Conservation (phyloP, 2,113 vertebrate species). For the Atherinomorus stipes region DNA sequence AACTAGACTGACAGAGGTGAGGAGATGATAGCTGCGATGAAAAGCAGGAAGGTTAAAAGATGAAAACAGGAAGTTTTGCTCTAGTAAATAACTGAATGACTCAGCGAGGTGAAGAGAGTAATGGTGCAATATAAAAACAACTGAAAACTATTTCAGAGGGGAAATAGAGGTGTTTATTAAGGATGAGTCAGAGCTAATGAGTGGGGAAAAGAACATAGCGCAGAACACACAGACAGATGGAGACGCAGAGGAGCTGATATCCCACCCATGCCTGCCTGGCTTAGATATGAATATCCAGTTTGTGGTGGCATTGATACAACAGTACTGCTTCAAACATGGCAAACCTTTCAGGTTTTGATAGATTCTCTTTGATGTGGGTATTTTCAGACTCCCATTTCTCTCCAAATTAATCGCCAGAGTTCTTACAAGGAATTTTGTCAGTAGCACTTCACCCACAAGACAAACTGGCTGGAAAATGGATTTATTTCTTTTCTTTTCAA, state of each 20-base stretch:
- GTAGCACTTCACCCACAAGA: conserved; percentile 28
- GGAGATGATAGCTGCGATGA: conserved; percentile 35
- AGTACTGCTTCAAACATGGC: conserved; percentile 35
- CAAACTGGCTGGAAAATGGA: conserved; percentile 36
- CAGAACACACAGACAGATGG: conserved; percentile 64
- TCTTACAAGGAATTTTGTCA: conserved; percentile 33
- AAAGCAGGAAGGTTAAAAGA: conserved; percentile 28
- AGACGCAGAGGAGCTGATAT: conserved; percentile 54
- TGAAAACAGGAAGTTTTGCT: conserved; percentile 36
- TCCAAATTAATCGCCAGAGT: conserved; percentile 29
- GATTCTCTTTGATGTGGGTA: conserved; percentile 45
- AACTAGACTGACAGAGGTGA: conserved; percentile 35
- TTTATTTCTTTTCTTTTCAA: conserved; percentile 32
- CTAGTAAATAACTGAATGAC: conserved; percentile 49
- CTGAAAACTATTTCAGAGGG: conserved; percentile 42
- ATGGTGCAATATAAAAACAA: conserved; percentile 50
- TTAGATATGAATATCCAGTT: conserved; percentile 61
- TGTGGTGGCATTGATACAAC: conserved; percentile 55
- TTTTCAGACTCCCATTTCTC: conserved; percentile 47
- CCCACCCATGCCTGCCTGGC: conserved; percentile 54
- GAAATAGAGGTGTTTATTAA: conserved; percentile 65
- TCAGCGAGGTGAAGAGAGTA: conserved; percentile 21
- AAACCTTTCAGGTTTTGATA: conserved; percentile 54
- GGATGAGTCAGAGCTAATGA: conserved; percentile 71
- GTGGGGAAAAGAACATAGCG: conserved; percentile 55